A percentile compares a stretch with the other conserved stretches of the same genome.
Conservation (phyloP, 2,888 invertebrate genomes). For the Iselma pallidipennis region DNA sequence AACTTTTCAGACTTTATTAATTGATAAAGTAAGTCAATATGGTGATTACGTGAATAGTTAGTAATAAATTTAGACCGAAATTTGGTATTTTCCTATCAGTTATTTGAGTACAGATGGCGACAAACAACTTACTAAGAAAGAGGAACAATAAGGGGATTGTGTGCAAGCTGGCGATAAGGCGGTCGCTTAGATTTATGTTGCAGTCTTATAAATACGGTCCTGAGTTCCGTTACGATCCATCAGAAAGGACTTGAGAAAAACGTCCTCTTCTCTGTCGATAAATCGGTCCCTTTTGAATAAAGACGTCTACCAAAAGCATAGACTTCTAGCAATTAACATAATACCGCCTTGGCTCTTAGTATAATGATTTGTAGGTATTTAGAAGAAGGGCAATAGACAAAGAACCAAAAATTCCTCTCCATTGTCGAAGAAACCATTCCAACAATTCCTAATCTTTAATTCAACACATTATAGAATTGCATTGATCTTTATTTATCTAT, state of each 20-base stretch:
- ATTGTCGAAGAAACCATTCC: background rate
- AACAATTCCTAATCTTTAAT: slow-evolving; percentile 27
- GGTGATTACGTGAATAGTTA: no score
- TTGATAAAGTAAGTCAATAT: no score
- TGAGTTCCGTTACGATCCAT: slow-evolving; percentile 25
- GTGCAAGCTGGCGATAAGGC: slow-evolving; percentile 35
- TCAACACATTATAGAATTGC: slow-evolving; percentile 24
- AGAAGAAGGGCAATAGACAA: slow-evolving; percentile 15
- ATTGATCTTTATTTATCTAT: slow-evolving; percentile 4
- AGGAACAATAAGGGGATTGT: slow-evolving; percentile 30
- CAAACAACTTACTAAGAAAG: slow-evolving; percentile 30
- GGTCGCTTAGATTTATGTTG: slow-evolving; percentile 33
- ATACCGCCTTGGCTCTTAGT: slow-evolving; percentile 23
- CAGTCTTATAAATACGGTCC: slow-evolving; percentile 29
- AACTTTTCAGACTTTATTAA: no score
- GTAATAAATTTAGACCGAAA: background rate
- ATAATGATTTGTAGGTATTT: slow-evolving; percentile 22
- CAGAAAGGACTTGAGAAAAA: slow-evolving; percentile 19
- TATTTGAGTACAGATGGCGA: slow-evolving; percentile 26
- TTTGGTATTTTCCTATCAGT: background rate
- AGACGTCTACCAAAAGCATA: slow-evolving; percentile 15
- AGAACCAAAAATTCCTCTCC: slow-evolving; percentile 8
- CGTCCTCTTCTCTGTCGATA: slow-evolving; percentile 10
- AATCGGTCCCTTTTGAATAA: slow-evolving; percentile 20
- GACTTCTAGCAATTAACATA: slow-evolving; percentile 27